Conservation (phyloP, 2,888 invertebrate genomes). For the Agonopterix arenella region DNA sequence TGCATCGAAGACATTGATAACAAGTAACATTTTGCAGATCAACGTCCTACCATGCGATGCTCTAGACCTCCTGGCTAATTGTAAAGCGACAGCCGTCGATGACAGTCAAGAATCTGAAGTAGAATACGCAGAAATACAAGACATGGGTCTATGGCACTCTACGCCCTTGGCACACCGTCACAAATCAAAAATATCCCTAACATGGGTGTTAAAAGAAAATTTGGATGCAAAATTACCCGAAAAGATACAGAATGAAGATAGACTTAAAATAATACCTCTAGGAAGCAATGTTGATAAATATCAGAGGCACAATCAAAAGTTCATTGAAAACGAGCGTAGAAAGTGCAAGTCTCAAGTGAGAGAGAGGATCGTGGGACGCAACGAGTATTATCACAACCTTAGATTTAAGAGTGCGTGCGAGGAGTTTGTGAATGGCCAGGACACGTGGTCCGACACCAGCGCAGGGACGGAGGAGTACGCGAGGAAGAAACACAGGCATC, state of each 20-base stretch:
- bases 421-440: slow-evolving; percentile 51
- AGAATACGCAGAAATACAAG: slow-evolving; percentile 61
- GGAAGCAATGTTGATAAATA: slow-evolving; percentile 29
- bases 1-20: background rate
- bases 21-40: slow-evolving; percentile 28
- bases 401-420: slow-evolving; percentile 61
- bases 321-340: slow-evolving; percentile 40
- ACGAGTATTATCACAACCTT: slow-evolving; percentile 67
- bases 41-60: slow-evolving; percentile 46
- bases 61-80: slow-evolving; percentile 59
- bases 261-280: slow-evolving; percentile 21
- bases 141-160: slow-evolving; percentile 72
- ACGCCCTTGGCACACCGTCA: slow-evolving; percentile 61
- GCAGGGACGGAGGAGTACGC: slow-evolving; percentile 58
- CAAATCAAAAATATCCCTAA: slow-evolving; percentile 82
- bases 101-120: slow-evolving; percentile 37
- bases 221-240: slow-evolving; percentile 55
- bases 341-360: slow-evolving; percentile 43
- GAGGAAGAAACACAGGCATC: slow-evolving; percentile 64
- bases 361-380: slow-evolving; percentile 57
- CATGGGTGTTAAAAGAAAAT: slow-evolving; percentile 84
- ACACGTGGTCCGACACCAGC: slow-evolving; percentile 53
- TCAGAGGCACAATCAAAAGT: slow-evolving; percentile 30
- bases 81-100: slow-evolving; percentile 34
- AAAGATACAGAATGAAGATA: slow-evolving; percentile 30